phyloP scores from a whole-genome alignment of 2,888 invertebrate genomes.

The Epicampocera succincta region DNA sequence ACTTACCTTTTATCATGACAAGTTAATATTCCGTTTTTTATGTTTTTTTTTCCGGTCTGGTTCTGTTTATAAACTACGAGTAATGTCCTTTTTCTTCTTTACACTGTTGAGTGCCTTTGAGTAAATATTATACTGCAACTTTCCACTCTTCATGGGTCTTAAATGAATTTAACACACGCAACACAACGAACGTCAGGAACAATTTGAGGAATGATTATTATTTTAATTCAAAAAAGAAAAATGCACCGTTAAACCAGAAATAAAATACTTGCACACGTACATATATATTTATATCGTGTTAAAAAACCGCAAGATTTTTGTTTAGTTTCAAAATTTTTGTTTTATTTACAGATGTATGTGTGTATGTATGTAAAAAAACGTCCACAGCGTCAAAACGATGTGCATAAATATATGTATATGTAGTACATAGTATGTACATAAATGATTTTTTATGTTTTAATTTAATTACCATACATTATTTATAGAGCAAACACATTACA shows the following conservation, averaged over 20 bases:
- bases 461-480: slow-evolving; percentile 52
- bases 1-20: slow-evolving; percentile 59
- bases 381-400: slow-evolving; percentile 4
- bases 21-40: slow-evolving; percentile 38
- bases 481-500: slow-evolving; percentile 34
- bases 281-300: neutral
- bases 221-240: slow-evolving; percentile 22
- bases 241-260: slow-evolving; percentile 33
- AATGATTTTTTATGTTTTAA: slow-evolving; percentile 37
- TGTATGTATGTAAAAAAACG: neutral
- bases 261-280: slow-evolving; percentile 18
- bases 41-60: neutral
- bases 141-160: slow-evolving; percentile 56
- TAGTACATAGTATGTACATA: too few species aligned
- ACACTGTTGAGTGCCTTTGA: slow-evolving; percentile 23
- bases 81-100: slow-evolving; percentile 36
- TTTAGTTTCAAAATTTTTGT: slow-evolving; percentile 1
- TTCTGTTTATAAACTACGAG: slow-evolving; percentile 2
- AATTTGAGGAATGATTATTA: slow-evolving; percentile 33
- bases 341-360: neutral
- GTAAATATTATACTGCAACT: slow-evolving; percentile 21
- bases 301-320: too few species aligned
- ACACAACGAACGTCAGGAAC: slow-evolving; percentile 39
- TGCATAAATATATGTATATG: slow-evolving; percentile 17
- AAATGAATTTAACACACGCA: slow-evolving; percentile 64